Evolutionary conservation across 1,140 invertebrate species (phyloP), one percentile per base, ranked within the genome.

Genomic region (Ditylenchus dipsaci): DNA sequence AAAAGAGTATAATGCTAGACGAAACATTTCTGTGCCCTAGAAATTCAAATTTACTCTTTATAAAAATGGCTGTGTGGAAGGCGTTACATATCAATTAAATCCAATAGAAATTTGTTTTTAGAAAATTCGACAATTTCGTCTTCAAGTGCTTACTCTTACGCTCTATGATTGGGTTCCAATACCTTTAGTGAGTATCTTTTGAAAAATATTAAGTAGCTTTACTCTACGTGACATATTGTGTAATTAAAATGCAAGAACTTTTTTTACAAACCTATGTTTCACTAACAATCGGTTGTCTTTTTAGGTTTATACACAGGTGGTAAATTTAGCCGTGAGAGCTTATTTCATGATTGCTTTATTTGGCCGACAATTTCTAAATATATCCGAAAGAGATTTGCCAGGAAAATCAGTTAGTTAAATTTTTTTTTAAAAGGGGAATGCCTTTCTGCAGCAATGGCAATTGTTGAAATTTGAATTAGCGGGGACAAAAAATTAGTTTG

Each of bases 121-220:
- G 69, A 80, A 82, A 69, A 71, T 82, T 43, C 71, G 78, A 17
- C 70, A 73, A 49, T 81, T 76, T 49, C 78, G 81, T 33, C 65
- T 78, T 7, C 72, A 79, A 65, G 71, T 81, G 30, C 57, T 83
- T 8, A 76, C 63, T n/a, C 63, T 81, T 27, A 81, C 76, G 3
- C 59, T 81, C 11, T 83, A 67, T 60, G 79, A 82, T 59, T 78
- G 78, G 79, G 75, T 80, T 19, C 72, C 81, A 5, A 73, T 80
- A 21, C 77, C 81, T 8, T 60, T 83, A 15, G 71, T 77, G 7
- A 65, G 8, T 43, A 11, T 15, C 19, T 57, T 60, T 76, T 61
- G 0, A 71, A 53, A n/a, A n/a, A n/a, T n/a, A n/a, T n/a, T n/a
- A n/a, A n/a, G n/a, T n/a, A 71, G n/a, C 15, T 38, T 17, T 78